phyloP scores from a whole-genome alignment of 1,140 invertebrate species.

The Scaptomyza graminum region DNA sequence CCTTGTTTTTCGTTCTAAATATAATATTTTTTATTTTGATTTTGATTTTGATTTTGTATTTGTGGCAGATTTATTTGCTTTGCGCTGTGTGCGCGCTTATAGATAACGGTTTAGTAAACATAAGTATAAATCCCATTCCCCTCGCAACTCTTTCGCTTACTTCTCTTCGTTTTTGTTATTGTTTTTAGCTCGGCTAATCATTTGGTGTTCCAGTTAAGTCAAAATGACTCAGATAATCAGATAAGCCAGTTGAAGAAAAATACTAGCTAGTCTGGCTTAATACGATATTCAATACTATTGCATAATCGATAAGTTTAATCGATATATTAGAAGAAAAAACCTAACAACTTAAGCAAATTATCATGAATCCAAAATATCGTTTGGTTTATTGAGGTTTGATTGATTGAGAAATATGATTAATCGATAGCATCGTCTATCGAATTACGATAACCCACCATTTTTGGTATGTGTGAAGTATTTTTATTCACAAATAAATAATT shows the following conservation, averaged over 20 bases:
- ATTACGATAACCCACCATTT: too few species aligned
- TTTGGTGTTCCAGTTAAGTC: background rate
- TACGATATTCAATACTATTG: too few species aligned
- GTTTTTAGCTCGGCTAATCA: constrained; percentile 7
- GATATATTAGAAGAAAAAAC: too few species aligned
- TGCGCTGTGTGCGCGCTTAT: constrained; percentile 19
- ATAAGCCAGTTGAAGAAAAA: background rate
- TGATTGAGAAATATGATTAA: too few species aligned
- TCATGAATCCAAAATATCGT: too few species aligned
- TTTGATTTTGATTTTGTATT: background rate
- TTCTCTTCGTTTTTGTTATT: background rate
- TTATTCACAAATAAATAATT: too few species aligned
- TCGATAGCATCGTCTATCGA: too few species aligned
- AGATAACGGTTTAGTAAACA: constrained; percentile 45
- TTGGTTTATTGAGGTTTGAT: too few species aligned
- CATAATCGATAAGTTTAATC: too few species aligned
- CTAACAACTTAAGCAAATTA: too few species aligned
- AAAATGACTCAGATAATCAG: background rate
- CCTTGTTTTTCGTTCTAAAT: background rate
- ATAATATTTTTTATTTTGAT: background rate
- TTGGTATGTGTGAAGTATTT: too few species aligned
- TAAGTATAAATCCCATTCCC: constrained; percentile 19
- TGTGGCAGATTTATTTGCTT: constrained; percentile 52
- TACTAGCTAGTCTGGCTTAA: too few species aligned
- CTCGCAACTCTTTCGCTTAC: background rate